Conservation (phyloP, 2,113 vertebrate species). For the Corythornis cristatus region DNA sequence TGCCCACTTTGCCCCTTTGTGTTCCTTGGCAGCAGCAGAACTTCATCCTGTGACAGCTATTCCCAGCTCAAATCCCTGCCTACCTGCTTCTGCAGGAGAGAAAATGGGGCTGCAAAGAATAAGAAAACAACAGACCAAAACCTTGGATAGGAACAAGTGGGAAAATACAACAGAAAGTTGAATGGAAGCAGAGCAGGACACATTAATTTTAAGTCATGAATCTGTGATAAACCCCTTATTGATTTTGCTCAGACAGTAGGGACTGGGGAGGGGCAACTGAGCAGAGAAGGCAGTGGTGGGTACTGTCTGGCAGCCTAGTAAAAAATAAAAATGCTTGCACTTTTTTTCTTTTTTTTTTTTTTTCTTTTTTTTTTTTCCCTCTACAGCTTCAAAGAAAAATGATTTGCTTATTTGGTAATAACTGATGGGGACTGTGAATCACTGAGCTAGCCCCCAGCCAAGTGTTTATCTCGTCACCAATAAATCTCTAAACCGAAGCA, state of each 20-base stretch:
- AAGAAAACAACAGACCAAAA: neutral
- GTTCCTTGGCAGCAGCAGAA: neutral
- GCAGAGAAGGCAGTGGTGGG: neutral
- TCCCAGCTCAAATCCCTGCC: neutral
- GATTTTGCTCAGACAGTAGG: neutral
- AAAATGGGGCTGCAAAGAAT: neutral
- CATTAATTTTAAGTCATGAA: neutral
- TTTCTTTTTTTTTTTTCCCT: neutral
- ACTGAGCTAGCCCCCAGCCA: constrained; percentile 33
- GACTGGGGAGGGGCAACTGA: neutral
- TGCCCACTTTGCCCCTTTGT: neutral
- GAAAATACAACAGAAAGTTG: neutral
- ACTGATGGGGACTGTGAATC: constrained; percentile 48
- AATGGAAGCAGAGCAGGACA: neutral
- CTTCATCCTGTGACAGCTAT: neutral
- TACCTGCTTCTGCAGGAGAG: neutral
- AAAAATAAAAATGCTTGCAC: neutral
- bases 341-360: neutral
- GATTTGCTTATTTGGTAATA: constrained; percentile 65
- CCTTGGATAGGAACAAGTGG: neutral
- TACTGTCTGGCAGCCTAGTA: neutral
- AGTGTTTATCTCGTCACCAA: constrained; percentile 59
- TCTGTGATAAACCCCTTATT: fast-evolving
- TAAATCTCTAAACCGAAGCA: constrained; percentile 71
- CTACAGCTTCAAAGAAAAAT: constrained; percentile 34